Evolutionary conservation across 2,113 vertebrate genomes (phyloP).

Genomic region (Erpornis zantholeuca): DNA sequence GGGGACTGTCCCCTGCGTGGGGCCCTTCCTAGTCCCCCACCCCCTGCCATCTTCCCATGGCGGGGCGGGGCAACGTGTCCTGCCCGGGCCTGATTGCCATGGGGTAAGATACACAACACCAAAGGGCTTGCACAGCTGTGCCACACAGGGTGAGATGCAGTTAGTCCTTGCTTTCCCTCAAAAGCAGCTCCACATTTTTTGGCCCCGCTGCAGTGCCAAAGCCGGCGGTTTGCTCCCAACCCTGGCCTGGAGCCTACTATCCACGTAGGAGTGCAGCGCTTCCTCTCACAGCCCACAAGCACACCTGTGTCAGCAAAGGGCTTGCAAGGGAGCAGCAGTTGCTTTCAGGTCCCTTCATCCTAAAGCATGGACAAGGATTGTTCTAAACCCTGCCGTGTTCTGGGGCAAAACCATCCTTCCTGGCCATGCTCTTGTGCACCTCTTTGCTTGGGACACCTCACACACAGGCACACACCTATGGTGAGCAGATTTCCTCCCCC

Average conservation of each 20-base stretch:
- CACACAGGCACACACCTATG: background rate
- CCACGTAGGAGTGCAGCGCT: accelerated
- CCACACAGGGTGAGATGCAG: background rate
- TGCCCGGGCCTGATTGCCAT: background rate
- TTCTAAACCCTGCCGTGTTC: background rate
- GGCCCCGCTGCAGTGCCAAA: accelerated
- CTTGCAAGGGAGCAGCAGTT: background rate
- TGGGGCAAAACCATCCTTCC: background rate
- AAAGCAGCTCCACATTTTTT: background rate
- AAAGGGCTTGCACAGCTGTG: background rate
- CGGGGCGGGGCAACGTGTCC: background rate
- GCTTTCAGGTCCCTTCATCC: background rate
- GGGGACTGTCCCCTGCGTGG: background rate
- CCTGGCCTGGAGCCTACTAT: background rate
- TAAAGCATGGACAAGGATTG: background rate
- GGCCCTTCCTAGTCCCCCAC: too few species aligned
- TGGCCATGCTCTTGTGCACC: background rate
- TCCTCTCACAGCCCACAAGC: background rate
- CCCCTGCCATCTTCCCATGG: background rate
- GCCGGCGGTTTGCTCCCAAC: background rate
- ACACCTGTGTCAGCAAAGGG: background rate
- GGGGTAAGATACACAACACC: background rate
- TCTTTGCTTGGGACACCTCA: background rate
- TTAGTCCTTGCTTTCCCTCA: background rate
- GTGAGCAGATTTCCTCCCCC: background rate